Base-by-base conservation (phyloP, 2,113 vertebrate genomes). In the Ophthalmolycus amberensis region DNA sequence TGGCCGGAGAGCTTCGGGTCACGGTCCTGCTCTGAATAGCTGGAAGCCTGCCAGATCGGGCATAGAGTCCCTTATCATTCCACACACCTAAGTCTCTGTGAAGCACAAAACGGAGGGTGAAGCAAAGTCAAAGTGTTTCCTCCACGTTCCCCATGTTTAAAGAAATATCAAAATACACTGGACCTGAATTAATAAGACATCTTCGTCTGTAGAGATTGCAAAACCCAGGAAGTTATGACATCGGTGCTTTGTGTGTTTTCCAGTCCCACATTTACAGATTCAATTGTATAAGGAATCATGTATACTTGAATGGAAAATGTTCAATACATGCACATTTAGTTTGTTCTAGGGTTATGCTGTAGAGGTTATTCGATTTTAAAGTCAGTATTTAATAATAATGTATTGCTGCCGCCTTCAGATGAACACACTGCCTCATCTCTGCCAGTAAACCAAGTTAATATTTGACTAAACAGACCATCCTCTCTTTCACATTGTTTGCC, bases 401-500 rank as follows among this genome's bases (percentile, higher is more conserved):
- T 20, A 46, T 56, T 70, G 56, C 71, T 9, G 46, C 71, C 66
- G 48, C 68, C 81, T 71, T 48, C 18, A 83, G 20, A 59, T 58
- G n/a, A n/a, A 46, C 34, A 63, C 48, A 27, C 46, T 65, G 16
- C 65, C 59, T 79, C 34, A 72, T 66, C 3, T 72, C 42, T 88
- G 69, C 52, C 70, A 58, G 74, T 37, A 83, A 85, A 77, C 50
- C 52, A 22, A 71, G 90, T 91, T 89, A 93, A 94, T 90, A 50
- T 84, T 85, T 89, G 85, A 89, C 90, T 58, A 10, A 50, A 71
- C 29, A 59, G 58, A 4, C 58, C 77, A 75, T 85, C 90, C 80
- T 74, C 72, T 71, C 1, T 74, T 63, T 67, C 82, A 74, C 60
- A 66, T 22, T 71, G 80, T 86, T 76, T 86, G 65, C 58, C 63